Conservation (phyloP, 2,113 vertebrate species). For the Mormoops blainvillei region DNA sequence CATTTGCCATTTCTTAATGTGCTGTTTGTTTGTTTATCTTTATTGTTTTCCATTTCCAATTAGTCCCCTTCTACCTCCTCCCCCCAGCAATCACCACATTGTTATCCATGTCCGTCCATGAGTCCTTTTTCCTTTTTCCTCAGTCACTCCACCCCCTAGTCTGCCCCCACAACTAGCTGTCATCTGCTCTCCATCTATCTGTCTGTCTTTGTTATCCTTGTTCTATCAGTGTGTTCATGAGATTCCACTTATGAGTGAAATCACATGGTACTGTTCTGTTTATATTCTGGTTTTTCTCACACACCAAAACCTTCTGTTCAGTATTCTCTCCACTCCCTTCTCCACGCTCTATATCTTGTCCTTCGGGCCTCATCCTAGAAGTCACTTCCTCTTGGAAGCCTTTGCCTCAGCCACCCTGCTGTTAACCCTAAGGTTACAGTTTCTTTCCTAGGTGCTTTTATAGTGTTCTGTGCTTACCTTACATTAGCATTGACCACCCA, state of each 20-base stretch:
- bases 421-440: not conserved
- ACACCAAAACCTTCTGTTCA: not conserved
- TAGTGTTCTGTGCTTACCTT: not conserved
- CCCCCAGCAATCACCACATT: too few relatives aligned
- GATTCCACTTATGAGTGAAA: too few relatives aligned
- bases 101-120: too few relatives aligned
- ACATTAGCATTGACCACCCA: not conserved
- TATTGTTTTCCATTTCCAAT: too few relatives aligned
- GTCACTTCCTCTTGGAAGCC: not conserved
- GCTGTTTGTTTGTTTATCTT: too few relatives aligned
- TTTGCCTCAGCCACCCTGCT: not conserved
- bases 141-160: too few relatives aligned
- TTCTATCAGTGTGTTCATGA: too few relatives aligned
- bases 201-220: too few relatives aligned
- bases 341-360: not conserved
- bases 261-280: not conserved
- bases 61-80: too few relatives aligned
- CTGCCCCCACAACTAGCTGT: too few relatives aligned
- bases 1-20: not conserved
- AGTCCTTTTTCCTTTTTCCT: too few relatives aligned
- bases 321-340: not conserved
- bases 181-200: too few relatives aligned
- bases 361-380: not conserved
- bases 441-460: not conserved
- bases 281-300: not conserved